These are phyloP conservation scores for Galemys pyrenaicus DNA, from an alignment of 2,113 vertebrate genomes.

Conservation along the genomic window DNA sequence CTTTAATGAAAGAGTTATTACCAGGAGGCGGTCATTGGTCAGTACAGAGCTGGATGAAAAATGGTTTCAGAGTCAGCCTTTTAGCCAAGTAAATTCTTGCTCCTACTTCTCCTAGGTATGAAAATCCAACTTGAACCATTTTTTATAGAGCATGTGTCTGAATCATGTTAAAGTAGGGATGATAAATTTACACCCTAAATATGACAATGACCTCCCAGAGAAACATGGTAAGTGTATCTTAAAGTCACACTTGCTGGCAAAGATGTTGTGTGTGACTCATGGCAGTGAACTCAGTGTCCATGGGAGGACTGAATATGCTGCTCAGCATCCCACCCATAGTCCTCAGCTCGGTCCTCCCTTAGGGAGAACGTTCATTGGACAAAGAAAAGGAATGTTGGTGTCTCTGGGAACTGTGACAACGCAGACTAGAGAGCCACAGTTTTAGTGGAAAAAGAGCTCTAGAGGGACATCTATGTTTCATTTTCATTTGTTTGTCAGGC, in stretches of 20 bases:
- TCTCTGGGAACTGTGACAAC: background rate
- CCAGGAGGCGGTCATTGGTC: background rate
- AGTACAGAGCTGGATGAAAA: background rate
- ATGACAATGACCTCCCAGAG: background rate
- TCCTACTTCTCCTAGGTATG: background rate
- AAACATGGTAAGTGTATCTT: background rate
- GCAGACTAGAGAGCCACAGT: background rate
- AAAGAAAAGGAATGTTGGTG: background rate
- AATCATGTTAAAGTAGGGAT: background rate
- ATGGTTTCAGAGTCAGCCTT: background rate
- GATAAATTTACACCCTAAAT: background rate
- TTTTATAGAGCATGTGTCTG: background rate
- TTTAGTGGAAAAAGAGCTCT: background rate
- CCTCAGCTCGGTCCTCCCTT: background rate
- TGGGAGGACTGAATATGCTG: background rate
- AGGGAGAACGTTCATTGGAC: background rate
- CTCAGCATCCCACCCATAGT: background rate
- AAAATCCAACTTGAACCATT: background rate
- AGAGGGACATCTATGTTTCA: background rate
- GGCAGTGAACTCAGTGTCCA: background rate
- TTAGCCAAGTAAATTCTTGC: background rate
- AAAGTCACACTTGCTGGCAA: slow-evolving; percentile 7
- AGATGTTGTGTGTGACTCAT: background rate
- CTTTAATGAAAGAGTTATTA: background rate
- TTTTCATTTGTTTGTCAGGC: background rate